phyloP scores from a whole-genome alignment of 2,888 invertebrate species.

The Octodonta nipae region DNA sequence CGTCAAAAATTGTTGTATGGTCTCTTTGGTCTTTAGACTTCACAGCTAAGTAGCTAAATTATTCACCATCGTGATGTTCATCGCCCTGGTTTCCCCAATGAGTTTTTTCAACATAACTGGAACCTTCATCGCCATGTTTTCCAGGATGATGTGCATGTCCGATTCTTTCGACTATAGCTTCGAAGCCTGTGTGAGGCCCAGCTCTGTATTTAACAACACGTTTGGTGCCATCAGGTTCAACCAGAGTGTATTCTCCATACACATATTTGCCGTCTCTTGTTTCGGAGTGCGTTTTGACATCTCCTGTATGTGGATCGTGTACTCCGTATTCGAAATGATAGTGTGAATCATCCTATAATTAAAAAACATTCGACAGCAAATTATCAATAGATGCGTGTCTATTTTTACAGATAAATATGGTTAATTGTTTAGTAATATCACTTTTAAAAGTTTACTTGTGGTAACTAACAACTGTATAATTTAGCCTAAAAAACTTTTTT shows the following conservation, averaged over 20 bases:
- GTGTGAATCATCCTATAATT: constrained; percentile 15
- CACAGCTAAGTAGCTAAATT: constrained; percentile 20
- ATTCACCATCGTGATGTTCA: constrained; percentile 17
- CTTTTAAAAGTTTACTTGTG: too few species aligned
- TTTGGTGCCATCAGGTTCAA: constrained; percentile 32
- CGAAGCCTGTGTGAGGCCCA: constrained; percentile 18
- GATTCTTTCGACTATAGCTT: constrained; percentile 19
- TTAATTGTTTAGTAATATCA: too few species aligned
- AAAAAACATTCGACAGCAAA: too few species aligned
- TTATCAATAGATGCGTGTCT: too few species aligned
- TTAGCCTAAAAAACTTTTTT: too few species aligned
- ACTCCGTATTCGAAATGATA: constrained; percentile 34
- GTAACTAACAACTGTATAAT: too few species aligned
- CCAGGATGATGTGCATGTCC: constrained; percentile 23
- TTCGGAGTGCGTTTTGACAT: constrained; percentile 31
- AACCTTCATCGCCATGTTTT: too few species aligned
- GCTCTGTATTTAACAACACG: constrained; percentile 29
- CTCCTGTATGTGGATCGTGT: constrained; percentile 31
- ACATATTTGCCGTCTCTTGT: constrained; percentile 31
- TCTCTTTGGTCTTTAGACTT: too few species aligned
- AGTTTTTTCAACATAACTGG: too few species aligned
- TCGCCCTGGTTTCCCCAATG: constrained; percentile 13
- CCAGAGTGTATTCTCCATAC: constrained; percentile 28
- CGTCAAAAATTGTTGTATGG: too few species aligned
- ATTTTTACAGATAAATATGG: too few species aligned